Conservation (phyloP, 2,113 vertebrate species). For the Micronycteris hirsuta region DNA sequence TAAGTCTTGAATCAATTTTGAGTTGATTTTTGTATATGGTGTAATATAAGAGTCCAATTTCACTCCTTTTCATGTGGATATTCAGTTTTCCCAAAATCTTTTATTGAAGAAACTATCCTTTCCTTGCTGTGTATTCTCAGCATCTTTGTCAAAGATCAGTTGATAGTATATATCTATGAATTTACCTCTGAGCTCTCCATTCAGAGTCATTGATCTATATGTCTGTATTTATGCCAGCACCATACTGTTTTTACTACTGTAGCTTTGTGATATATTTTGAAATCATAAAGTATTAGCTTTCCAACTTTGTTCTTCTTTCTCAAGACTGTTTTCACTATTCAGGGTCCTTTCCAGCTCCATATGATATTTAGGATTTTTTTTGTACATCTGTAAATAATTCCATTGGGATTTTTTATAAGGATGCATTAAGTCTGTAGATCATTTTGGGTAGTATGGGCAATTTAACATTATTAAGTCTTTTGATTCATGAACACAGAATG, state of each 20-base stretch:
- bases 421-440: background rate
- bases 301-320: background rate
- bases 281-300: background rate
- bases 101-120: background rate
- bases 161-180: no score
- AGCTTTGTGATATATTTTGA: background rate
- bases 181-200: background rate
- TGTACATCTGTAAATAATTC: background rate
- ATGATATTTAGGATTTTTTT: background rate
- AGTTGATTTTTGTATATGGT: background rate
- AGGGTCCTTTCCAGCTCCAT: background rate
- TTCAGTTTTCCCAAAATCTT: background rate
- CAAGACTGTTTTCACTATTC: background rate
- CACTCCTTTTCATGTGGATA: background rate
- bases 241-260: background rate
- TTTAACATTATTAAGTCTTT: background rate
- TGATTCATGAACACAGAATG: background rate
- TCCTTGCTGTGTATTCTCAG: no score
- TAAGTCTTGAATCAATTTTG: background rate
- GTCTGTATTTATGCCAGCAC: background rate
- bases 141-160: no score
- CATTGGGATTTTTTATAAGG: background rate
- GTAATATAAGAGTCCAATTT: background rate
- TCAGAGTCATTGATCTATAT: background rate
- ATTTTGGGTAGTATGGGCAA: background rate